Evolutionary conservation across 1,140 invertebrate genomes (phyloP).

Genomic region (Marisa cornuarietis): DNA sequence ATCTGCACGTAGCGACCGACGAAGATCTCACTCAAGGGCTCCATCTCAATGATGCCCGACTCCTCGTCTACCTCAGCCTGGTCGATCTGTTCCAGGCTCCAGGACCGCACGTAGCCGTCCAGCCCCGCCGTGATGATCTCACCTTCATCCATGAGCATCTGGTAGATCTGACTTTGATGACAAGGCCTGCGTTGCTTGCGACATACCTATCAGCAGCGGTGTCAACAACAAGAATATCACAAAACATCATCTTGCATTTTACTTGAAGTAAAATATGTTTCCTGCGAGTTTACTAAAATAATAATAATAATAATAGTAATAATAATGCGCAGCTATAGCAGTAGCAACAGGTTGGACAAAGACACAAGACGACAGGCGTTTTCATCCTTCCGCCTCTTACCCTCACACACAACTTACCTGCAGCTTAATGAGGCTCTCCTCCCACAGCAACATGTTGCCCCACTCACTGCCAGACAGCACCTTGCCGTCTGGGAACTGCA

Average conservation of each 20-base stretch:
- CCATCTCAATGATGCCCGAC: constrained; percentile 56
- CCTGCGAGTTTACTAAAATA: too few species aligned
- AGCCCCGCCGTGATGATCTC: constrained; percentile 72
- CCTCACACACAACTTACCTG: constrained; percentile 25
- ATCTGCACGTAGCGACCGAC: neutral
- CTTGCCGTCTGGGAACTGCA: constrained; percentile 85
- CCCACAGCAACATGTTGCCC: constrained; percentile 89
- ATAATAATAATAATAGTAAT: too few species aligned
- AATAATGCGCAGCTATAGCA: too few species aligned
- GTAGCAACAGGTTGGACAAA: too few species aligned
- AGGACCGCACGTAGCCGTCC: constrained; percentile 81
- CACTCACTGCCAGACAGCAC: constrained; percentile 83
- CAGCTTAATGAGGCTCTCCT: constrained; percentile 81
- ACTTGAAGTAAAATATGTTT: too few species aligned
- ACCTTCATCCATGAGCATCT: constrained; percentile 74
- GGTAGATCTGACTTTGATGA: constrained; percentile 76
- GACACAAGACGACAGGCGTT: too few species aligned
- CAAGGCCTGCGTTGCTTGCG: constrained; percentile 66
- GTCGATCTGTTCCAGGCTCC: constrained; percentile 86
- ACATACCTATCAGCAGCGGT: neutral
- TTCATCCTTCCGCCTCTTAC: too few species aligned
- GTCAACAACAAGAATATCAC: too few species aligned
- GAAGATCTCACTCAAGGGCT: constrained; percentile 17
- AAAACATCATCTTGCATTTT: too few species aligned
- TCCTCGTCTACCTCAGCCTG: constrained; percentile 79